Evolutionary conservation across 1,140 invertebrate species (phyloP).

Genomic region (Bombyx mandarina): DNA sequence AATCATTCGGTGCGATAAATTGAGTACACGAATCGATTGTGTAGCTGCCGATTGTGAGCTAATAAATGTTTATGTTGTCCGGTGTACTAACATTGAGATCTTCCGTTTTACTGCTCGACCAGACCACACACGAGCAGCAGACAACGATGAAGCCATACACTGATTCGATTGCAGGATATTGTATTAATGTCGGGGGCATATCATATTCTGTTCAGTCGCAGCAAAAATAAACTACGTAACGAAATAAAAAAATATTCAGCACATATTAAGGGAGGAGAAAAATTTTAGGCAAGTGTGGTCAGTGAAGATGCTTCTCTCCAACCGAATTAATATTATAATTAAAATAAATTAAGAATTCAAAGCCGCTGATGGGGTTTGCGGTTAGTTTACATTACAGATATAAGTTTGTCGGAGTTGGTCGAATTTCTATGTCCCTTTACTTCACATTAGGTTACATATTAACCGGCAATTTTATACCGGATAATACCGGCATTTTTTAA

Average conservation of each 20-base stretch:
- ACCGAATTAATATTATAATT: too few species aligned
- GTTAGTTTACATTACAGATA: too few species aligned
- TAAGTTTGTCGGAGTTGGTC: too few species aligned
- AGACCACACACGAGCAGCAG: conserved; percentile 59
- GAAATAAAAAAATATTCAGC: neutral
- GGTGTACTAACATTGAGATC: conserved; percentile 50
- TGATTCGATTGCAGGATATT: conserved; percentile 65
- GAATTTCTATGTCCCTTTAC: too few species aligned
- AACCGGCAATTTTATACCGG: too few species aligned
- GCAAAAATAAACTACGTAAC: conserved; percentile 17
- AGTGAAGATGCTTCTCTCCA: too few species aligned
- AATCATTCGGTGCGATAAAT: conserved; percentile 19
- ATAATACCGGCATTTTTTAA: too few species aligned
- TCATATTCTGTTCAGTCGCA: conserved; percentile 36
- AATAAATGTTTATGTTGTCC: conserved; percentile 56
- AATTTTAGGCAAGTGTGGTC: too few species aligned
- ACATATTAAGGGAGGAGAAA: too few species aligned
- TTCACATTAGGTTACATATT: too few species aligned
- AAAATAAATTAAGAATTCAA: too few species aligned
- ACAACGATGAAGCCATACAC: conserved; percentile 53
- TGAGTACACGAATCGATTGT: conserved; percentile 40
- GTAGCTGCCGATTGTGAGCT: conserved; percentile 52
- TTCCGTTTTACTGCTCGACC: conserved; percentile 56
- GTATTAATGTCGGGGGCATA: conserved; percentile 53
- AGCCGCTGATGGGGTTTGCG: too few species aligned